Conservation (phyloP, 1,140 invertebrate species). For the Neodiprion pinetum region DNA sequence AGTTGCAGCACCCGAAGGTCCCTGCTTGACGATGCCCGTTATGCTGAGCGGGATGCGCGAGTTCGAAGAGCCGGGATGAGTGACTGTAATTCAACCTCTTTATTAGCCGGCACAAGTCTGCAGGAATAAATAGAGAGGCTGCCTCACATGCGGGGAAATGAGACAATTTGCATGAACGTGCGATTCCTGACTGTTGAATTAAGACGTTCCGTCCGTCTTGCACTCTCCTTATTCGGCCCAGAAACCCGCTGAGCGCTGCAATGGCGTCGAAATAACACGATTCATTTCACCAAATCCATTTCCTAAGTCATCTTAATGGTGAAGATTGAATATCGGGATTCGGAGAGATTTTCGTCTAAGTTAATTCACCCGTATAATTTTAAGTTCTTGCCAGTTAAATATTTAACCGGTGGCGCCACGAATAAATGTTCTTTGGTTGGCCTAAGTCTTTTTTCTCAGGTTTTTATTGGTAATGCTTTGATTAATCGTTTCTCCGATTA, state of each 20-base stretch:
- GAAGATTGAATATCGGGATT: too few relatives aligned
- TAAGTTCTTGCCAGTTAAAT: too few relatives aligned
- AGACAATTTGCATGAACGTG: constrained; percentile 44
- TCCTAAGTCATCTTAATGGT: too few relatives aligned
- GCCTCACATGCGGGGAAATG: constrained; percentile 32
- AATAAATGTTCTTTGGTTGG: too few relatives aligned
- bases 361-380: too few relatives aligned
- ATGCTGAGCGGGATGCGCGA: background rate
- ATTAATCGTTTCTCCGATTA: too few relatives aligned
- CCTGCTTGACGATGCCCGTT: background rate
- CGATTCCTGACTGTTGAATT: constrained; percentile 15
- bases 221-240: background rate
- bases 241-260: background rate
- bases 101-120: constrained; percentile 38
- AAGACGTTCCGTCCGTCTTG: background rate
- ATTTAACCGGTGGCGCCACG: too few relatives aligned
- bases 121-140: constrained; percentile 18
- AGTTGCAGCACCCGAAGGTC: background rate
- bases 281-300: too few relatives aligned
- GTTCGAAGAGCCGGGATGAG: constrained; percentile 10
- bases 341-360: too few relatives aligned
- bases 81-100: constrained; percentile 47
- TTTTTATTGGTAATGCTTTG: too few relatives aligned
- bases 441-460: too few relatives aligned
- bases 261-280: too few relatives aligned